Evolutionary conservation across 2,113 vertebrate species (phyloP).

Genomic region (Herpetotheres cachinnans): DNA sequence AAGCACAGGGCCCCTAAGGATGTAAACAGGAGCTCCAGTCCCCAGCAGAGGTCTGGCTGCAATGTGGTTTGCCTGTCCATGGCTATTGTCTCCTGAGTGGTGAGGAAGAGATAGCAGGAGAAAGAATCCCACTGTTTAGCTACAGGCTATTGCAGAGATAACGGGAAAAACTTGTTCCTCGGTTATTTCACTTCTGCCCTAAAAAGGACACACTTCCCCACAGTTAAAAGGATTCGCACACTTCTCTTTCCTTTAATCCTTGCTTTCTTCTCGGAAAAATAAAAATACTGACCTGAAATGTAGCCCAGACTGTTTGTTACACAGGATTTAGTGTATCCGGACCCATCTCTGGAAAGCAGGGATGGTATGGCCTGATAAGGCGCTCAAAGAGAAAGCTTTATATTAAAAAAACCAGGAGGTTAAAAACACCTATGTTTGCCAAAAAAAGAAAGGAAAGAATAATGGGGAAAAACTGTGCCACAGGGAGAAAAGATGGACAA

Average conservation of each 20-base stretch:
- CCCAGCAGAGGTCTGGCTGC: not conserved
- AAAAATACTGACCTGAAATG: not conserved
- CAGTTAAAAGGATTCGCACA: not conserved
- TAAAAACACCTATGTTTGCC: not conserved
- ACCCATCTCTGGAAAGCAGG: not conserved
- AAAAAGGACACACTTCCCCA: not conserved
- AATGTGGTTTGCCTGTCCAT: not conserved
- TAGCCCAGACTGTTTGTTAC: not conserved
- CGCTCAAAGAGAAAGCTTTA: not conserved
- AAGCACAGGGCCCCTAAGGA: not conserved
- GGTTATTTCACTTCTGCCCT: not conserved
- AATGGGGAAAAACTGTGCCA: not conserved
- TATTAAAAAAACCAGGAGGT: not conserved
- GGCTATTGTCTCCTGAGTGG: accelerated
- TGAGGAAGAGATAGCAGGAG: not conserved
- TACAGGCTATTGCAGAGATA: not conserved
- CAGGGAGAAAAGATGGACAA: not conserved
- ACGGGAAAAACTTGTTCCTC: not conserved
- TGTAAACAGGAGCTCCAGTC: not conserved
- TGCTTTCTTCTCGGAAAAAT: not conserved
- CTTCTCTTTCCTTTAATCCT: not conserved
- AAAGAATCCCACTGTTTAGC: not conserved
- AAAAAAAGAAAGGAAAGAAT: not conserved
- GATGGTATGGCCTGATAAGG: not conserved
- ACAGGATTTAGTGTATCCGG: not conserved